Evolutionary conservation across 2,113 vertebrate species (phyloP), one percentile per base, ranked within the genome.

Genomic region (Kryptolebias marmoratus): DNA sequence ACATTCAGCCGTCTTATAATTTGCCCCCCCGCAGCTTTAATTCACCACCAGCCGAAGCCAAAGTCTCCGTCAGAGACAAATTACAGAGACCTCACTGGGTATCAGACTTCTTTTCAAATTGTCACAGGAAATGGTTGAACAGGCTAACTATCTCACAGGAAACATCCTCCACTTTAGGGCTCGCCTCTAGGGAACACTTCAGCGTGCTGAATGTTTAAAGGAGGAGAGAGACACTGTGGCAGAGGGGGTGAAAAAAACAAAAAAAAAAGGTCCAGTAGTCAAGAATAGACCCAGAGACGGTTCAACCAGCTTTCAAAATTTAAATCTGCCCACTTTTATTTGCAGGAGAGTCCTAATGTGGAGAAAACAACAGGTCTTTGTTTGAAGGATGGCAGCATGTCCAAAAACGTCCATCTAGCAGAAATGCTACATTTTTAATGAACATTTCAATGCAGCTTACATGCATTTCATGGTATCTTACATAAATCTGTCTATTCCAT

Each of bases 111-210:
- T 54, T 42, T 60, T 66, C 64, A 81, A 88, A 89, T 78, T 83
- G 82, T 91, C 87, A 91, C 90, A 92, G 93, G 93, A 94, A 94
- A 91, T 91, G 88, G 85, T 72, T 86, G 81, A 83, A 83, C 81
- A 39, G 63, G 77, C 73, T 62, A 80, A 81, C 73, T 87, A 89
- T 90, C 90, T 84, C 79, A 80, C 90, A 93, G 92, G 92, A 93
- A 94, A 88, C 84, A 89, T 76, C 80, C 74, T 81, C 86, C 85
- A 88, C 81, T 90, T 85, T 89, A 89, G 75, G 79, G 77, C n/a
- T 61, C 2, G 49, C 83, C 92, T 91, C 88, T 15, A 22, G 89
- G 89, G 91, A 90, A 80, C 84, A 79, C 64, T 84, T 77, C 52
- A 60, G 62, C 62, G 56, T 75, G 47, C 59, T 91, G 72, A 82